These are phyloP conservation scores for Chlorops oryzae DNA, from an alignment of 1,140 invertebrate genomes.

Conservation along the genomic window DNA sequence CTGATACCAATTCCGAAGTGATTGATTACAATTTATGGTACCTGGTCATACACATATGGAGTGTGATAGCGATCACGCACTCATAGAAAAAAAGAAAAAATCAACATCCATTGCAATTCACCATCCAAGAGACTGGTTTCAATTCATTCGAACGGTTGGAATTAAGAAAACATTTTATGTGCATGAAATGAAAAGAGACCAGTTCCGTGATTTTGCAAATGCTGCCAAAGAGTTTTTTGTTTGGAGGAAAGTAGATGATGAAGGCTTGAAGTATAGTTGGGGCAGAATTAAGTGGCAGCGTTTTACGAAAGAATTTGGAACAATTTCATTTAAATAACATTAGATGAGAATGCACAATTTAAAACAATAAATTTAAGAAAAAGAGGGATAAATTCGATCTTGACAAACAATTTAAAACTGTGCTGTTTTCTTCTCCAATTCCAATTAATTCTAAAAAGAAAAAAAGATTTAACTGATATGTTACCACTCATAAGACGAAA, in stretches of 20 bases:
- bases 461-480: background rate
- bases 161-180: background rate
- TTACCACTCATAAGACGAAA: background rate
- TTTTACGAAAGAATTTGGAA: background rate
- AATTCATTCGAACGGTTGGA: conserved; percentile 8
- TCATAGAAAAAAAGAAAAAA: conserved; percentile 33
- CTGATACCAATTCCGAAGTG: background rate
- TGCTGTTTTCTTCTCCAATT: background rate
- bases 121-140: no score
- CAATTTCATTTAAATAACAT: background rate
- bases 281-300: background rate
- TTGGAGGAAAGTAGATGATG: background rate
- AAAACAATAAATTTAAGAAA: background rate
- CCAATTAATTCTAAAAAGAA: background rate
- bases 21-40: conserved; percentile 42
- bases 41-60: conserved; percentile 39
- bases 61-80: conserved; percentile 28
- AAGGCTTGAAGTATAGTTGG: background rate
- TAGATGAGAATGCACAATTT: background rate
- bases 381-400: background rate
- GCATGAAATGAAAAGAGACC: background rate
- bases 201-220: background rate
- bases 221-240: background rate
- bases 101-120: conserved; percentile 13
- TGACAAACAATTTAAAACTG: background rate